Evolutionary conservation across 2,113 vertebrate species (phyloP).

Genomic region (Callipepla californica): DNA sequence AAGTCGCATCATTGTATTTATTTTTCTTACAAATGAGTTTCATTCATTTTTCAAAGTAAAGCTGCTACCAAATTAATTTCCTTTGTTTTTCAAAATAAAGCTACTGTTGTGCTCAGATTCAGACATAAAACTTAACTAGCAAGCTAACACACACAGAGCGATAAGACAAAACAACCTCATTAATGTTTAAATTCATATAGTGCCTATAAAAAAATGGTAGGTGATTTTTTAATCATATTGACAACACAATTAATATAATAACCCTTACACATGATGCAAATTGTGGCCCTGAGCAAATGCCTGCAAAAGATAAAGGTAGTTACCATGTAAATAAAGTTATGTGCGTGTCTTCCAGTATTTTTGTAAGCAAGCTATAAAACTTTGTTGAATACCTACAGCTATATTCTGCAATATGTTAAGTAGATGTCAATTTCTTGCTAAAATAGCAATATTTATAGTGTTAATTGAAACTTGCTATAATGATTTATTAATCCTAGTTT

Average conservation of each 20-base stretch:
- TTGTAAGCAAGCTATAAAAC: slow-evolving; percentile 49
- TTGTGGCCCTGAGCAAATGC: neutral
- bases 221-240: slow-evolving; percentile 2
- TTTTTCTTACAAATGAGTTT: slow-evolving; percentile 33
- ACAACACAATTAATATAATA: slow-evolving; percentile 27
- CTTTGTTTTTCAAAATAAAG: slow-evolving; percentile 1
- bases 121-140: neutral
- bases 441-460: slow-evolving; percentile 70
- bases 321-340: slow-evolving; percentile 34
- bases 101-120: neutral
- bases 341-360: slow-evolving; percentile 2
- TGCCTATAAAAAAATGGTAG: neutral
- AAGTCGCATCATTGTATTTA: neutral
- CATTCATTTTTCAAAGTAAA: slow-evolving; percentile 26
- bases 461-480: slow-evolving; percentile 74
- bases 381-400: slow-evolving; percentile 64
- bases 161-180: accelerated
- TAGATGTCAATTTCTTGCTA: slow-evolving; percentile 66
- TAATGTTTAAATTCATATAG: neutral
- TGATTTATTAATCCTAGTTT: slow-evolving; percentile 76
- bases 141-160: neutral
- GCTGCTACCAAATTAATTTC: slow-evolving; percentile 1
- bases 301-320: neutral
- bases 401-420: slow-evolving; percentile 62
- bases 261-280: neutral